Evolutionary conservation across 2,888 invertebrate genomes (phyloP).

Genomic region (Melipona beecheii): DNA sequence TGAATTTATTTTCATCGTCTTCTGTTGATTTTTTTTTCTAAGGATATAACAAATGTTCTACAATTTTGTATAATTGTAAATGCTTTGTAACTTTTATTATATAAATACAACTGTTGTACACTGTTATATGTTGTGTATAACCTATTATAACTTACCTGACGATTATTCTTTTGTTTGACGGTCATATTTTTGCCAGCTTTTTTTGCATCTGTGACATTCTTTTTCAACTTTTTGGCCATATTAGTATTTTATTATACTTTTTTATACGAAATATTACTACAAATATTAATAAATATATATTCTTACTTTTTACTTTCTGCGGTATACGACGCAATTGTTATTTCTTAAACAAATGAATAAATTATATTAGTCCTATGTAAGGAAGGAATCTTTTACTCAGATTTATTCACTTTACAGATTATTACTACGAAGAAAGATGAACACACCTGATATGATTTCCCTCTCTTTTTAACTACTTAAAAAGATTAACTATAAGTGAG

Average conservation of each 20-base stretch:
- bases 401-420: background rate
- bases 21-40: conserved; percentile 10
- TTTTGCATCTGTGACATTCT: background rate
- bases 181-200: background rate
- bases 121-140: background rate
- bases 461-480: background rate
- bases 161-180: background rate
- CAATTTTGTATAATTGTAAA: background rate
- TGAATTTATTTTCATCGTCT: conserved; percentile 8
- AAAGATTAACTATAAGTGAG: background rate
- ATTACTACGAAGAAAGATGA: background rate
- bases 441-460: background rate
- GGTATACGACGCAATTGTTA: background rate
- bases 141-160: conserved; percentile 16
- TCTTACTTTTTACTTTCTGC: background rate
- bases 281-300: background rate
- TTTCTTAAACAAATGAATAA: conserved; percentile 5
- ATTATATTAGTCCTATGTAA: background rate
- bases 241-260: background rate
- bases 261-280: background rate
- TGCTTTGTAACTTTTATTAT: too few species aligned
- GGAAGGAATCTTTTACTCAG: background rate
- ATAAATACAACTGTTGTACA: background rate
- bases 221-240: conserved; percentile 36
- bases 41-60: background rate